Evolutionary conservation across 92 coral and sea anemone genomes (phyloP), one percentile per base, ranked within the genome.

Genomic region (Siderastrea siderea): DNA sequence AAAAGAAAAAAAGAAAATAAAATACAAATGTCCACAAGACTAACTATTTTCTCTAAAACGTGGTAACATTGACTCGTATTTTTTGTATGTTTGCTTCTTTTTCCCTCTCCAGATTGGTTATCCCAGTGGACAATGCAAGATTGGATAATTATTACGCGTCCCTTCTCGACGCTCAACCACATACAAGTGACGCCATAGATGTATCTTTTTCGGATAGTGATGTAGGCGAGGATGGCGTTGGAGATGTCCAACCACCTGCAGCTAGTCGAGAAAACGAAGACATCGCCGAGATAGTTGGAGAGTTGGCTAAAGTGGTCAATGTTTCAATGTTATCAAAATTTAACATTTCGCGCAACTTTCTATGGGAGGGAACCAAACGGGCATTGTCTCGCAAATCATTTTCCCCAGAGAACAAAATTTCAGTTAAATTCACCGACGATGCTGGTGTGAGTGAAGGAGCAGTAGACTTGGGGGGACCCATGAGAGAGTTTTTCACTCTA

Each of bases 281-380:
- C 49, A 74, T 81, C 73, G 17, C 52, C 45, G 48, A 78, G 50
- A 87, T 84, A 14, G 87, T 93, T 75, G 9, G 52, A 4, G 81
- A 77, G 3, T 77, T 77, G 7, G 90, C 91, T 50, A 84, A 68
- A 59, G 80, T 19, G 10, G 79, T 86, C 70, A 76, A 88, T 78
- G 77, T n/a, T 26, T 64, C 38, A 72, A 55, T 71, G 5, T 85
- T 89, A 46, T 87, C 91, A 47, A 91, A 81, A 62, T 94, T 88
- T 50, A 94, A 94, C 71, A 85, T 94, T 9, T 91, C 88, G 11
- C 79, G 91, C 52, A 92, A 81, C 74, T 82, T 90, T 63, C 17
- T 88, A 58, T 91, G 96, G 93, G 93, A 91, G 64, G 94, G 93
- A 12, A 16, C 93, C n/a, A 92, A 86, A 64, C 88, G 92, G 60